These are phyloP conservation scores for Sus scrofa DNA, from an alignment of 2,113 vertebrate genomes.

Conservation along the genomic window DNA sequence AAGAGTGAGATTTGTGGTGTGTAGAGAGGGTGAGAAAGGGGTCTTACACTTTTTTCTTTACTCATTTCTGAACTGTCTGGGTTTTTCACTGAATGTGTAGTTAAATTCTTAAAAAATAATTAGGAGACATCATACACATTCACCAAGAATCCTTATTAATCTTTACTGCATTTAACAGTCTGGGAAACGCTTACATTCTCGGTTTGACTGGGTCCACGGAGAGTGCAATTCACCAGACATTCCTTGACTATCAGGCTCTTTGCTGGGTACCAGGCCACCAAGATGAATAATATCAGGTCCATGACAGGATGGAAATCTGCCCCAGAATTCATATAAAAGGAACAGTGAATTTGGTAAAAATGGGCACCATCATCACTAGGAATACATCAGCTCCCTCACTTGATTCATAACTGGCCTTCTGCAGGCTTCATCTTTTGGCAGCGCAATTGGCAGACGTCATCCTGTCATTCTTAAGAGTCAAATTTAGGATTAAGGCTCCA, in stretches of 20 bases:
- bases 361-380: not conserved
- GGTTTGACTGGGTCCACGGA: not conserved
- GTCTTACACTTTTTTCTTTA: not conserved
- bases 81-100: not conserved
- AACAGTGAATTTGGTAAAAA: conserved; percentile 10
- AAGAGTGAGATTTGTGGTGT: not conserved
- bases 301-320: not conserved
- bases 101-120: conserved; percentile 43
- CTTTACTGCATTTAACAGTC: conserved; percentile 43
- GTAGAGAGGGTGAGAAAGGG: not conserved
- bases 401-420: conserved; percentile 11
- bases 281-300: not conserved
- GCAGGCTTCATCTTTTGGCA: conserved; percentile 43
- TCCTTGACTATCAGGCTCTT: not conserved
- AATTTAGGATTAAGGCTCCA: conserved; percentile 53
- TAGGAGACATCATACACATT: conserved; percentile 16
- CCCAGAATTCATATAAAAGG: not conserved
- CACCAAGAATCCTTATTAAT: conserved; percentile 18
- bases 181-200: not conserved
- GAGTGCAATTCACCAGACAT: conserved; percentile 33
- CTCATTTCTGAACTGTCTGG: conserved; percentile 24
- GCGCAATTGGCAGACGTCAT: not conserved
- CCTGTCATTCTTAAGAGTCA: conserved; percentile 51
- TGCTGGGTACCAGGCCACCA: not conserved
- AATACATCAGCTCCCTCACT: not conserved